A percentile compares a stretch with the other conserved stretches of the same genome.
phyloP scores from a whole-genome alignment of 1,140 invertebrate genomes.

The Lucilia cuprina region DNA sequence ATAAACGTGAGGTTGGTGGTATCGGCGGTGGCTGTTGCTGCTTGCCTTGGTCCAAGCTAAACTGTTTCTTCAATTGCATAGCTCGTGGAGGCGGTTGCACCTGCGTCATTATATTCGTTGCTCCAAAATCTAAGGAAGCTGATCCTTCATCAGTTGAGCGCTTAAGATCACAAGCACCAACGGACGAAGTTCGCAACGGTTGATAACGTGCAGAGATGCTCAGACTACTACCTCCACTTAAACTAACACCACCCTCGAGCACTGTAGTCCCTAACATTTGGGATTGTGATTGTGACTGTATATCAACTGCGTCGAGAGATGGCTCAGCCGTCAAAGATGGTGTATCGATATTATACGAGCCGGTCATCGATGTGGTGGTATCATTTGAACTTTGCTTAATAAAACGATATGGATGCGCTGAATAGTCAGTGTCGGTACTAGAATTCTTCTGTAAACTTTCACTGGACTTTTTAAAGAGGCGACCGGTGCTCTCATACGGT shows the following conservation, averaged over 20 bases:
- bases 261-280: slow-evolving; percentile 11
- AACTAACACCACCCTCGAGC: slow-evolving; percentile 35
- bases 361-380: slow-evolving; percentile 60
- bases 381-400: slow-evolving; percentile 63
- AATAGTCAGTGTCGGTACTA: slow-evolving; percentile 62
- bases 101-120: slow-evolving; percentile 48
- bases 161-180: slow-evolving; percentile 53
- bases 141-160: slow-evolving; percentile 33
- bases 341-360: slow-evolving; percentile 61
- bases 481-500: slow-evolving; percentile 52
- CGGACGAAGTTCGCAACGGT: slow-evolving; percentile 55
- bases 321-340: slow-evolving; percentile 58
- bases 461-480: slow-evolving; percentile 58
- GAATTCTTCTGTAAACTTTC: slow-evolving; percentile 62
- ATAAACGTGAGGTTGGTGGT: neutral
- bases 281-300: slow-evolving; percentile 12
- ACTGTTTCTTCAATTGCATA: slow-evolving; percentile 61
- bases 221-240: slow-evolving; percentile 8
- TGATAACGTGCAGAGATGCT: slow-evolving; percentile 55
- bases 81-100: slow-evolving; percentile 54
- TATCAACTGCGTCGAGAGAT: slow-evolving; percentile 56
- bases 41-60: slow-evolving; percentile 61
- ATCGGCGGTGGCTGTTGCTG: slow-evolving; percentile 40
- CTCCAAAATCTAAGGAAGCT: slow-evolving; percentile 52
- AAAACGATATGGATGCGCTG: slow-evolving; percentile 59